A percentile compares a stretch with the other conserved stretches of the same genome.
phyloP scores from a whole-genome alignment of 2,113 vertebrate genomes.

The Osmerus eperlanus region DNA sequence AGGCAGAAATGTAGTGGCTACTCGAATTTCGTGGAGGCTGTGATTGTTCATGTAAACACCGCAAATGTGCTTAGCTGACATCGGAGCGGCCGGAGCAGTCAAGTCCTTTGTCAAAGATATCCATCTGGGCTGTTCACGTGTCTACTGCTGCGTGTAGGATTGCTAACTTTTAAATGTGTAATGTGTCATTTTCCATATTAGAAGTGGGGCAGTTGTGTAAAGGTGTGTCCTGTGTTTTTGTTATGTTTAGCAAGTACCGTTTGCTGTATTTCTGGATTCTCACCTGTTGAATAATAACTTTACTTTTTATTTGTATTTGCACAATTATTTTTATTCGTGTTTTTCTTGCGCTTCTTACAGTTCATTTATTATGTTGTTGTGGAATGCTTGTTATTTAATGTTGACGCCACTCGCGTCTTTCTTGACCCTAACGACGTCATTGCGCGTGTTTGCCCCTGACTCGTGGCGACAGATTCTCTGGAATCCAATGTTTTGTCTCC shows the following conservation, averaged over 20 bases:
- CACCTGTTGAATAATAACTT: no score
- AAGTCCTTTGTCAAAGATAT: no score
- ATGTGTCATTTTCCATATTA: no score
- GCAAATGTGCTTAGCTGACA: background rate
- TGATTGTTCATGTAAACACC: slow-evolving; percentile 1
- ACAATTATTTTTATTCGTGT: background rate
- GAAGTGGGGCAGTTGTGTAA: no score
- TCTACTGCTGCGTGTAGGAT: no score
- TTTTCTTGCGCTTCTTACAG: background rate
- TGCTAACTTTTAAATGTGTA: no score
- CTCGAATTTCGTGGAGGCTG: background rate
- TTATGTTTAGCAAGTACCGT: no score
- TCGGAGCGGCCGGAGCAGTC: no score
- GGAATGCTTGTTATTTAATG: slow-evolving; percentile 24
- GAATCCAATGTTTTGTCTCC: slow-evolving; percentile 71
- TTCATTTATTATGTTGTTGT: slow-evolving; percentile 2
- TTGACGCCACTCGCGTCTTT: slow-evolving; percentile 27
- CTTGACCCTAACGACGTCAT: slow-evolving; percentile 41
- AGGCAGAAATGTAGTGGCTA: background rate
- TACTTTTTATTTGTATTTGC: no score
- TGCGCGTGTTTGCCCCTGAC: slow-evolving; percentile 52
- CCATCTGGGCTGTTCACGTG: no score
- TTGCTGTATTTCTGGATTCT: no score
- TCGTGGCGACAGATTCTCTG: slow-evolving; percentile 53
- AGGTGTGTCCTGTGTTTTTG: no score